Evolutionary conservation across 2,888 invertebrate species (phyloP), one percentile per base, ranked within the genome.

Genomic region (Ichneumon xanthorius): DNA sequence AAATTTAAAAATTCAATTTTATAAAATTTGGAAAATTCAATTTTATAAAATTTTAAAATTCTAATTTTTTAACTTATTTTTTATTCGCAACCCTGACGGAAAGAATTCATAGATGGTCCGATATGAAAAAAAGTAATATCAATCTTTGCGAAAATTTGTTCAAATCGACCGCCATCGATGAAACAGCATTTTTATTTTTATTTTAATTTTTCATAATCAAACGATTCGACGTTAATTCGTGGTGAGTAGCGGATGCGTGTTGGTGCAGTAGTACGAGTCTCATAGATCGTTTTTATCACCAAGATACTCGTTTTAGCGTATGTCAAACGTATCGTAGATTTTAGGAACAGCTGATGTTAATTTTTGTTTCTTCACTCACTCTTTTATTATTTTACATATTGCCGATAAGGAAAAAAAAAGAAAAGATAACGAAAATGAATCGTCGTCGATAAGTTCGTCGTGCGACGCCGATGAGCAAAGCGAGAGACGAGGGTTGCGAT

Each of bases 241-340:
- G 45, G 75, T n/a, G n/a, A 48, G 48, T 6, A 75, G 63, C 45
- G 63, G 37, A 1, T 58, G 22, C 61, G 71, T 58, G 48, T 65
- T 40, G 86, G 70, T 65, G 73, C 55, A 71, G 84, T 88, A 87
- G 89, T 89, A 88, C 89, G 86, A 88, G 85, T 88, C 90, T 93
- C 92, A 92, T 91, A 91, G 89, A 82, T 93, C 89, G 90, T 93
- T 92, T 92, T 93, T 91, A 93, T 91, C 90, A 91, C 91, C 70
- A 80, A 72, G 91, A 92, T 92, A 92, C 91, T 93, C 92, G 90
- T 92, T 91, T 89, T 92, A 92, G 90, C 77, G 71, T 76, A 82
- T 78, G 76, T 83, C 65, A 83, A 77, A 68, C 67, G 77, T 84
- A 80, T 82, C 80, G 55, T 82, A 87, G 80, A 86, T 86, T 58